These are phyloP conservation scores for Pseudomyrmex cubaensis DNA, from an alignment of 1,140 invertebrate species.

Conservation along the genomic window DNA sequence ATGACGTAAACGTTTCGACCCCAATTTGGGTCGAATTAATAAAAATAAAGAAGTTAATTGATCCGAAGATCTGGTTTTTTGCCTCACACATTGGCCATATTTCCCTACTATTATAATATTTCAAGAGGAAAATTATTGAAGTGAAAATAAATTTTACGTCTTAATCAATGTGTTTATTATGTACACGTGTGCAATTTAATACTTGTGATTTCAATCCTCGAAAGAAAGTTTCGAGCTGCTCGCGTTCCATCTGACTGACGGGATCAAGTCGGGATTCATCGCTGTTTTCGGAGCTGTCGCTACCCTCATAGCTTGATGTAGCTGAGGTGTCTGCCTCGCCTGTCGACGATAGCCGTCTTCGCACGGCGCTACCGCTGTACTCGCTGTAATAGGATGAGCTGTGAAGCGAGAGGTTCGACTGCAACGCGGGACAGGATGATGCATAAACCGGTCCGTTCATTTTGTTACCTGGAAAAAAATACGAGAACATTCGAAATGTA, in stretches of 20 bases:
- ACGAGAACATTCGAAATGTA: neutral
- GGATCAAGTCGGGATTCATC: conserved; percentile 81
- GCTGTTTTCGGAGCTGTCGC: conserved; percentile 82
- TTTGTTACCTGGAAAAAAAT: conserved; percentile 60
- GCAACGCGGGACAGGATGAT: conserved; percentile 78
- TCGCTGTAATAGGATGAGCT: conserved; percentile 81
- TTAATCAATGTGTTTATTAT: neutral
- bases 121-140: no score
- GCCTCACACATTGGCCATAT: no score
- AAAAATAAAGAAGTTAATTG: no score
- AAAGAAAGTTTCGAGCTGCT: conserved; percentile 93
- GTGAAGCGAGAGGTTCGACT: conserved; percentile 79
- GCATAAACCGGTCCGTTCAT: conserved; percentile 80
- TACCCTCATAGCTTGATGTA: conserved; percentile 84
- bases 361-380: conserved; percentile 76
- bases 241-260: conserved; percentile 89
- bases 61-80: no score
- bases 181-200: neutral
- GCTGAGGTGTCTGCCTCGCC: conserved; percentile 85
- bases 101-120: no score
- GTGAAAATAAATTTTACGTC: neutral
- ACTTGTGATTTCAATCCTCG: conserved; percentile 91
- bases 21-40: no score
- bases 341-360: conserved; percentile 82
- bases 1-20: no score